Evolutionary conservation across 2,888 invertebrate species (phyloP), one percentile per base, ranked within the genome.

Genomic region (Perithous albicinctus): DNA sequence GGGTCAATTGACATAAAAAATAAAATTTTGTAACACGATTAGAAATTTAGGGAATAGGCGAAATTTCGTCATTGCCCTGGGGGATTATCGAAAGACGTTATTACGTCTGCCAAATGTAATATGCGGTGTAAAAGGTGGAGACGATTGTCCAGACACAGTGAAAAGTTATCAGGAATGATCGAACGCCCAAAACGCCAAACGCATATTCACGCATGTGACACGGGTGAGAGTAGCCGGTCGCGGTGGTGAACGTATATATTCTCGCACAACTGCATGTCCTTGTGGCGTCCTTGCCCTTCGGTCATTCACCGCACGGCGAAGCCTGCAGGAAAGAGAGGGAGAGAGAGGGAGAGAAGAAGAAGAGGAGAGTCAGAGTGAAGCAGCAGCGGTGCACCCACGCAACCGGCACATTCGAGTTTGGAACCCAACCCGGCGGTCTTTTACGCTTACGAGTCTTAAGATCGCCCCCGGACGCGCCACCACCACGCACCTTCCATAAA

Each of bases 251-350:
- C n/a, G n/a, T n/a, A 75, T 70, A 66, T 59, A 75, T 82, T 78
- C 78, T 74, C 70, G 43, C 78, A 73, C 69, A 32, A 74, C 64
- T 87, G 88, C 87, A 87, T 91, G 91, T 91, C 91, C 91, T 92
- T 92, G 91, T 90, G 88, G 87, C 92, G 92, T 91, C 91, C 92
- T 92, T 92, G 92, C 91, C 91, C 88, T 88, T 85, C 89, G 91
- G 90, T 91, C 91, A 87, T 90, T 90, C 90, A 91, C 91, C 91
- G 88, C 84, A 78, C 85, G 83, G 85, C 85, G 46, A 41, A 56
- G 78, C 56, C 15, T 69, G 76, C 77, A 73, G 82, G 75, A 78
- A 43, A 38, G 43, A 32, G 51, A 64, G 66, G 12, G 46, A n/a
- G 12, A 18, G 66, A 48, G 66, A 12, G 38, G n/a, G 46, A 10